Evolutionary conservation across 1,140 invertebrate species (phyloP), one percentile per base, ranked within the genome.

Genomic region (Pomphorhynchus laevis): DNA sequence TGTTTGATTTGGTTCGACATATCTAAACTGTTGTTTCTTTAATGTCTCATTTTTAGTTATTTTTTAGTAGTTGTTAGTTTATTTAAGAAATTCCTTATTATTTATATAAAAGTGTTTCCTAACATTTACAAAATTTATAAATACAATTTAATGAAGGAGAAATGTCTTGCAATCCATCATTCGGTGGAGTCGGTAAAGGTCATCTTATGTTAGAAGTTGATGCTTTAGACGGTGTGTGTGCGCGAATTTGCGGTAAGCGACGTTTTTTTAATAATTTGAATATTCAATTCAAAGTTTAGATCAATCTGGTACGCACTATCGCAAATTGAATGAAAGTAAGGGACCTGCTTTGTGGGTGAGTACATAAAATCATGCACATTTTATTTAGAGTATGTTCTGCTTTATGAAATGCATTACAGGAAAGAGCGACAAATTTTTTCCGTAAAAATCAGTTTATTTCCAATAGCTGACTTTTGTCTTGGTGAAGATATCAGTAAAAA

Each of bases 121-220:
- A n/a, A n/a, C n/a, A n/a, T n/a, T n/a, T n/a, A n/a, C n/a, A n/a
- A n/a, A n/a, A n/a, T n/a, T n/a, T n/a, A n/a, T n/a, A n/a, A n/a
- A n/a, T n/a, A n/a, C n/a, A n/a, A n/a, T n/a, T n/a, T n/a, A n/a
- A n/a, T n/a, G n/a, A 12, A 74, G 74, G 74, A 33, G 79, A 77
- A 58, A 86, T 86, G 79, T 82, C 76, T 1, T 86, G 79, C 49
- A 86, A 86, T 59, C 76, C 75, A 32, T 74, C 74, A 11, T 86
- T 86, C 61, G 79, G 79, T 38, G 79, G 79, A 17, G 79, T 86
- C 47, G 79, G 79, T 2, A 86, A 86, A 62, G 79, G 77, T 1
- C 74, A 86, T 59, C 57, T 86, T 29, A 72, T 86, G 64, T 65
- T 66, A 53, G 79, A 86, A 64, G 58, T 86, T 18, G 79, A 86